phyloP scores from a whole-genome alignment of 2,888 invertebrate species.

The Cerceris ruficornis region DNA sequence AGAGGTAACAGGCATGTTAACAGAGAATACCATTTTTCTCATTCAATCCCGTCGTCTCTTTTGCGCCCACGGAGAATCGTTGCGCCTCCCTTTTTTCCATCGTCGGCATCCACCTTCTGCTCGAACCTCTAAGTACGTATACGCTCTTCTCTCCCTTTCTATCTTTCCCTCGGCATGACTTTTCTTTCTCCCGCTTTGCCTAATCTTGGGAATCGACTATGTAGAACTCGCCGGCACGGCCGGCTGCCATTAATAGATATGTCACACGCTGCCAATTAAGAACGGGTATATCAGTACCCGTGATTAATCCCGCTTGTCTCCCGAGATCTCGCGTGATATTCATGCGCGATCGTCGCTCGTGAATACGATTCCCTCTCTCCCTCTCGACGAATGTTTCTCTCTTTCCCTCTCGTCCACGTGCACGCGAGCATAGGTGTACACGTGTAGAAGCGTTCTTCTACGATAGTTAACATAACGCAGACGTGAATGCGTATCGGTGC shows the following conservation, averaged over 20 bases:
- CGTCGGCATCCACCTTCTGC: constrained; percentile 2
- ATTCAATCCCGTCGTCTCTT: constrained; percentile 59
- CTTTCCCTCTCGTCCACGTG: neutral
- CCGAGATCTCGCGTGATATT: constrained; percentile 52
- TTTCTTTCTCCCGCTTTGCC: constrained; percentile 41
- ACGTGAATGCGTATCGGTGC: constrained; percentile 34
- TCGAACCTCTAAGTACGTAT: neutral
- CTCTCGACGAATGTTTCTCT: no score
- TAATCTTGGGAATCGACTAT: constrained; percentile 71
- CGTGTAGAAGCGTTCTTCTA: neutral
- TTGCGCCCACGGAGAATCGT: constrained; percentile 26
- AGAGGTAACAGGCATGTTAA: constrained; percentile 73
- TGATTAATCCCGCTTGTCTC: constrained; percentile 73
- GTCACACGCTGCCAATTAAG: constrained; percentile 77
- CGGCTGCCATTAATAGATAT: constrained; percentile 74
- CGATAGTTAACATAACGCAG: neutral
- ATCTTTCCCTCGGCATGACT: constrained; percentile 4
- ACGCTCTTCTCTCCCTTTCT: constrained; percentile 5
- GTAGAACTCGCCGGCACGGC: constrained; percentile 33
- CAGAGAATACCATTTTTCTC: constrained; percentile 74
- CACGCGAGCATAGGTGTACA: constrained; percentile 9
- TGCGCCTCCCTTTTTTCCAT: constrained; percentile 2
- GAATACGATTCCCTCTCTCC: constrained; percentile 19
- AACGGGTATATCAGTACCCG: constrained; percentile 64
- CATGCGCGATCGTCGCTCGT: constrained; percentile 50